Evolutionary conservation across 2,888 invertebrate species (phyloP), one percentile per base, ranked within the genome.

Genomic region (Melangyna quadrimaculata): DNA sequence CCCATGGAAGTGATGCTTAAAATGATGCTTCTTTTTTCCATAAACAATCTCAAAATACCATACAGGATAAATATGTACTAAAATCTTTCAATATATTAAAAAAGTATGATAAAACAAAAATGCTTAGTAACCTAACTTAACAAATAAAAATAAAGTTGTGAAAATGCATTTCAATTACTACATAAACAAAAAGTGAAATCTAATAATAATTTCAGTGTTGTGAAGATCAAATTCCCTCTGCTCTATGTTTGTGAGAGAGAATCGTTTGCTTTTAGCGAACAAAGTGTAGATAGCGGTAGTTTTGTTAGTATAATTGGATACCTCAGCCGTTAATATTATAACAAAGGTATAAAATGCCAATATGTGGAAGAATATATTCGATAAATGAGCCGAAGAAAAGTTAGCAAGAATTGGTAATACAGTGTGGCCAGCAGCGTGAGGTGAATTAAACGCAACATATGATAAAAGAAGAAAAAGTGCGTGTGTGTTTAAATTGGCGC

Each of bases 141-240:
- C 4, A 29, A 7, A 1, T 10, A 10, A 19, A 67, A 32, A 48
- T 8, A 51, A 57, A 63, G 83, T 83, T 79, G 75, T 84, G 79
- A 84, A 75, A 59, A 84, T 79, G 84, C 69, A 80, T 84, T 84
- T 69, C 48, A 67, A 40, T 70, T 70, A 82, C 35, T 55, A n/a
- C n/a, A n/a, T 65, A 74, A 51, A 27, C 48, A 70, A 65, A 71
- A 61, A 67, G 55, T 79, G 53, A 69, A 71, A 57, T 59, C 67
- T 29, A 14, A 10, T 43, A 57, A 19, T 8, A 24, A 24, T 17
- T 57, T 65, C 12, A 70, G 74, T 74, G 74, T 83, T 83, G 78
- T 83, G 74, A 78, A 40, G 45, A 70, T 22, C 27, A 37, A 70
- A 29, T 19, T 19, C 29, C 27, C 17, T 59, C 29, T 45, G 35